phyloP scores from a whole-genome alignment of 2,888 invertebrate species.

The Agapetus fuscipes region DNA sequence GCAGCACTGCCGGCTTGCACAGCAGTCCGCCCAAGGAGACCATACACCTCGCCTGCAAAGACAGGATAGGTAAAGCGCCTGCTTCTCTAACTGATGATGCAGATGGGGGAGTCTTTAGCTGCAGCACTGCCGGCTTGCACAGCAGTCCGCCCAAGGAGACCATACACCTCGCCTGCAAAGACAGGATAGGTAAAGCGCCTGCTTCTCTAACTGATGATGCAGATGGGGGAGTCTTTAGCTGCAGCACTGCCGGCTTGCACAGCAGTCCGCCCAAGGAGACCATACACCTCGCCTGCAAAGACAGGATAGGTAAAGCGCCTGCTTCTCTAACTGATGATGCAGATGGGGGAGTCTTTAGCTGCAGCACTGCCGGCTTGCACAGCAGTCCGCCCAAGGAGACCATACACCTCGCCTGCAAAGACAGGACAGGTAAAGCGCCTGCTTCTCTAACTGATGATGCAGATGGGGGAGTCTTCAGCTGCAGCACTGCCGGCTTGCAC shows the following conservation, averaged over 20 bases:
- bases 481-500: constrained; percentile 14
- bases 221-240: constrained; percentile 19
- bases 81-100: too few relatives aligned
- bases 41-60: constrained; percentile 17
- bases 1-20: constrained; percentile 14
- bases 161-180: constrained; percentile 17
- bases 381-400: constrained; percentile 15
- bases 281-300: constrained; percentile 17
- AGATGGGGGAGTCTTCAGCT: too few relatives aligned
- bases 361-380: constrained; percentile 14
- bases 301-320: constrained; percentile 15
- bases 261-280: constrained; percentile 15
- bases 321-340: too few relatives aligned
- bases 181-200: constrained; percentile 15
- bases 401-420: constrained; percentile 17
- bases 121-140: constrained; percentile 14
- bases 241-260: constrained; percentile 14
- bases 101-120: constrained; percentile 19
- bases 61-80: constrained; percentile 15
- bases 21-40: constrained; percentile 15
- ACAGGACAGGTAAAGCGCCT: constrained; percentile 18
- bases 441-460: too few relatives aligned
- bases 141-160: constrained; percentile 15
- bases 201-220: too few relatives aligned
- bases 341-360: too few relatives aligned